Evolutionary conservation across 2,888 invertebrate species (phyloP), one percentile per base, ranked within the genome.

Genomic region (Diadegma fenestrale): DNA sequence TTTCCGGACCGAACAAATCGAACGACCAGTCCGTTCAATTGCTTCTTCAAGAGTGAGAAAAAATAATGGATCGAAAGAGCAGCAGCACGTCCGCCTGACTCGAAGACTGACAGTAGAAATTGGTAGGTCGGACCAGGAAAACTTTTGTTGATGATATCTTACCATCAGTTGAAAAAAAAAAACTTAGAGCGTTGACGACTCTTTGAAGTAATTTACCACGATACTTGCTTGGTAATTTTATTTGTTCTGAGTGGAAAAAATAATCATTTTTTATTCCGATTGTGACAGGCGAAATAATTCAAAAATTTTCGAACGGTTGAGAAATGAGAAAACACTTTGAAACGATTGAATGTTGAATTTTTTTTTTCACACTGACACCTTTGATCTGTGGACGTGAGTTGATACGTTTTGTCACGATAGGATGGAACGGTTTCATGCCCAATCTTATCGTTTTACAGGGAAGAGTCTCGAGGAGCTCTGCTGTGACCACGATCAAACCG

Each of bases 1-100:
- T 85, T 85, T 81, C 63, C 81, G 69, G 54, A 71, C 76, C 26
- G 48, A 64, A 37, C 45, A 66, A 75, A 66, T 76, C 58, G 43
- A 37, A 68, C 78, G 48, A 63, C 73, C 37, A 10, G 37, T 66
- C 45, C n/a, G 17, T 37, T 64, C 45, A 43, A 71, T 73, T 75
- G 75, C 73, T 73, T 72, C 73, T 73, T 81, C 30, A 51, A 63
- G 69, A 66, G 22, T 19, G 64, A 63, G 30, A 69, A 68, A 58
- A 61, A 51, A 80, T 33, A 64, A 66, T 33, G 58, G 33, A 43
- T 4, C 26, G 45, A 58, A 22, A 68, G 26, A 61, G 17, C 10
- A 41, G 17, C 19, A 41, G 54, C 17, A 2, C 8, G 78, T 78
- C 30, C 43, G 61, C n/a, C 43, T 63, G 17, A 37, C 30, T 30